These are phyloP conservation scores for Galleria mellonella DNA, from an alignment of 1,140 invertebrate genomes.

Conservation along the genomic window DNA sequence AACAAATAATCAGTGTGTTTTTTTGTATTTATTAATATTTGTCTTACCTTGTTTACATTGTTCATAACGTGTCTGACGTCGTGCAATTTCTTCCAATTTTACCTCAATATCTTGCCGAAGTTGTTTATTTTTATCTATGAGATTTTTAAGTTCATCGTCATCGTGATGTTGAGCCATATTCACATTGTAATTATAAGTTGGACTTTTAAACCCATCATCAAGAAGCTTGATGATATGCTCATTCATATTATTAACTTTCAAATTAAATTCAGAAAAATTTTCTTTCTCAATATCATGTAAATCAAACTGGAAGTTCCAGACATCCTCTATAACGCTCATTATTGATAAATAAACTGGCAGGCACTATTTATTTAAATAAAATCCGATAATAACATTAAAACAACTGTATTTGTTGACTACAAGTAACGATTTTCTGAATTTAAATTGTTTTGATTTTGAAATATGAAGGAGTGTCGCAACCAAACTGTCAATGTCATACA, in stretches of 20 bases:
- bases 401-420: too few relatives aligned
- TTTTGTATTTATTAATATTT: too few relatives aligned
- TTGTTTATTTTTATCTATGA: slow-evolving; percentile 42
- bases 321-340: slow-evolving; percentile 42
- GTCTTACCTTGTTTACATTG: slow-evolving; percentile 44
- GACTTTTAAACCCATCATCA: slow-evolving; percentile 25
- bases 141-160: slow-evolving; percentile 39
- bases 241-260: slow-evolving; percentile 17
- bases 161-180: slow-evolving; percentile 27
- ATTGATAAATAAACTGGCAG: slow-evolving; percentile 1
- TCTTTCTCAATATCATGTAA: slow-evolving; percentile 24
- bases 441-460: too few relatives aligned
- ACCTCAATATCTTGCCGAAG: slow-evolving; percentile 38
- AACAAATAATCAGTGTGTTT: too few relatives aligned
- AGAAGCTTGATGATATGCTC: slow-evolving; percentile 29
- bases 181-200: slow-evolving; percentile 16
- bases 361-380: too few relatives aligned
- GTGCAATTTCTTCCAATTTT: slow-evolving; percentile 33
- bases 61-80: slow-evolving; percentile 42
- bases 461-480: too few relatives aligned
- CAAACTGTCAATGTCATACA: too few relatives aligned
- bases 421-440: too few relatives aligned
- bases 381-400: too few relatives aligned
- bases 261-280: slow-evolving; percentile 23
- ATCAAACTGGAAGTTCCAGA: slow-evolving; percentile 30